Base-by-base conservation (phyloP, 2,888 invertebrate species). In the Chesias legatella region DNA sequence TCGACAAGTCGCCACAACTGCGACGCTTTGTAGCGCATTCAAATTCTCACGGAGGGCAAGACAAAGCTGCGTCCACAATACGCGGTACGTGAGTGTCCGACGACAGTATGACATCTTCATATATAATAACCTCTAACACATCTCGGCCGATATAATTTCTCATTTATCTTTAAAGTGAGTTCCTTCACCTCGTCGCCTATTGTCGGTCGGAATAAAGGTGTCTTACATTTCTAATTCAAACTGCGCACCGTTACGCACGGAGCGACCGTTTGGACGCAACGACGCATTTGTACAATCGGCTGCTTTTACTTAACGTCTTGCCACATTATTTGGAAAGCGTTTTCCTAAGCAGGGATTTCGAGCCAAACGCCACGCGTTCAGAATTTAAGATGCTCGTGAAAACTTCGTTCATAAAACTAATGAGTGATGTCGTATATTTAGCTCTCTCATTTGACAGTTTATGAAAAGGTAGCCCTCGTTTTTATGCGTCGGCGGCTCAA, bases 111-210 rank as follows among this genome's bases (percentile, higher is more conserved):
- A 81, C 86, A 79, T 71, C 81, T 81, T 77, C 78, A 83, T 86
- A 86, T 86, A 86, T 88, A 88, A 88, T 88, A 85, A 82, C 86
- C 79, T 78, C 75, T 73, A 78, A 74, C 73, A 81, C 82, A 85
- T 86, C 81, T 78, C 70, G 63, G 72, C 78, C 79, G 80, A 86
- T 88, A 86, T 84, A 81, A 86, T 86, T 83, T 83, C 77, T 53
- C 83, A 85, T 86, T 84, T 84, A 86, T 85, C 84, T 81, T 67
- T 58, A 59, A 48, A 39, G 53, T 41, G 67, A 79, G 86, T 79
- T 85, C 79, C 76, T 84, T 83, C 72, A 85, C 83, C 84, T 78
- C 71, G 37, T 39, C 63, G 57, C 44, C 80, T 79, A 76, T 85
- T 88, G 86, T 86, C 73, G 73, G 73, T 43, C 51, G 52, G 58